Base-by-base conservation (phyloP, 2,113 vertebrate species). In the Macrotus californicus region DNA sequence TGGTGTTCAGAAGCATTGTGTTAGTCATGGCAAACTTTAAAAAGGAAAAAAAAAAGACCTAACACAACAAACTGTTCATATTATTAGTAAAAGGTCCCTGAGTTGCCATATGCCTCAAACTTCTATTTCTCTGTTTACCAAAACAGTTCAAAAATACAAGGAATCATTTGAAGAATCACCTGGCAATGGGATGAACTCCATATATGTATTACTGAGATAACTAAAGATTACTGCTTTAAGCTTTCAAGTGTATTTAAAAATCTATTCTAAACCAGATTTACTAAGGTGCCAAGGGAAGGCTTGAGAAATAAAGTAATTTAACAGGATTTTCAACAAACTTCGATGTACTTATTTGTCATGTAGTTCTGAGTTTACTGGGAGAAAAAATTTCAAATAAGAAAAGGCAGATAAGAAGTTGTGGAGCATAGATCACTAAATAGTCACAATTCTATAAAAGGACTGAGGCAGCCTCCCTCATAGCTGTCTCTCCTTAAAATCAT, bases 111-210 rank as follows among this genome's bases (percentile, higher is more conserved):
- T 15, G 6, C 34, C 13, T 93, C 46, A 16, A 88, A 89, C 1
- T 70, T 64, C 1, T 66, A 36, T 83, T 89, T 87, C 46, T 76
- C 54, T 91, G 34, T 87, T 91, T 80, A 43, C 36, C 39, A 61
- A 83, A 91, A n/a, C 12, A 82, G 15, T 91, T 85, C 41, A 5
- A 85, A 95, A 87, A 56, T 26, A 72, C 0, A 54, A 93, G 16
- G 43, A 93, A 91, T 89, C 82, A 56, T 72, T 87, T 95, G 7
- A 90, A 90, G 59, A 95, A 94, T 94, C 39, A 82, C 39, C 76
- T 87, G 15, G 48, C 79, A 93, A 89, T 91, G 21, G 67, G 34
- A 91, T 95, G 95, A 95, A 75, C 54, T 10, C 19, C 24, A 59
- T 36, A 43, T 46, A 46, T 13, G 19, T 29, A 80, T 96, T 90